Evolutionary conservation across 2,797 vertebrate genomes (phyloP).

Genomic region (Cossypha caffra): DNA sequence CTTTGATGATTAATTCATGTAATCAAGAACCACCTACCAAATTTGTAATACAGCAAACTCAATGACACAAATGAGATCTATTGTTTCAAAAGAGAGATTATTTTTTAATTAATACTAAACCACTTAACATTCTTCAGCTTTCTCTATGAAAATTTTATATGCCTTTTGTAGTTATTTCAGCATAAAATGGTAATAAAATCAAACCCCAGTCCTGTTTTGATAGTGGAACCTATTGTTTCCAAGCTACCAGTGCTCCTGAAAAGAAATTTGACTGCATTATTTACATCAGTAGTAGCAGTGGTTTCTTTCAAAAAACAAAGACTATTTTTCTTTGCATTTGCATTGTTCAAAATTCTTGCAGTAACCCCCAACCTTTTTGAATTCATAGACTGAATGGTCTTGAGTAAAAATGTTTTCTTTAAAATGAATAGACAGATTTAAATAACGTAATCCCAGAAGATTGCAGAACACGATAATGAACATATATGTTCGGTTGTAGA

Average conservation of each 20-base stretch:
- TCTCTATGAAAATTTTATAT: neutral
- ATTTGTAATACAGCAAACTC: neutral
- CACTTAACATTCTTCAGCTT: neutral
- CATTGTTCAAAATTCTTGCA: neutral
- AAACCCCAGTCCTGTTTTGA: neutral
- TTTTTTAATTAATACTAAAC: neutral
- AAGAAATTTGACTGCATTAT: neutral
- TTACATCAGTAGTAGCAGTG: neutral
- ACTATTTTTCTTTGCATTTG: neutral
- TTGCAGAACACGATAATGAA: neutral
- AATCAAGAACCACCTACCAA: neutral
- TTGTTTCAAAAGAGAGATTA: neutral
- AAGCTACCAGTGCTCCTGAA: neutral
- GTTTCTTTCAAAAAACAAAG: neutral
- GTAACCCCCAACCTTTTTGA: neutral
- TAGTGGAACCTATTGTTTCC: neutral
- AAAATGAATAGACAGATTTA: neutral
- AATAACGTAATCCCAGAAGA: neutral
- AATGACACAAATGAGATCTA: neutral
- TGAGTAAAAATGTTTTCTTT: neutral
- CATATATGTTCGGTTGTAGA: rapidly evolving
- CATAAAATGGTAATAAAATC: neutral
- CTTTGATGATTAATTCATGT: neutral
- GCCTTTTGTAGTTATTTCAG: neutral
- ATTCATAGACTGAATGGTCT: neutral